Base-by-base conservation (phyloP, 2,888 invertebrate genomes). In the Pasiphila rectangulata region DNA sequence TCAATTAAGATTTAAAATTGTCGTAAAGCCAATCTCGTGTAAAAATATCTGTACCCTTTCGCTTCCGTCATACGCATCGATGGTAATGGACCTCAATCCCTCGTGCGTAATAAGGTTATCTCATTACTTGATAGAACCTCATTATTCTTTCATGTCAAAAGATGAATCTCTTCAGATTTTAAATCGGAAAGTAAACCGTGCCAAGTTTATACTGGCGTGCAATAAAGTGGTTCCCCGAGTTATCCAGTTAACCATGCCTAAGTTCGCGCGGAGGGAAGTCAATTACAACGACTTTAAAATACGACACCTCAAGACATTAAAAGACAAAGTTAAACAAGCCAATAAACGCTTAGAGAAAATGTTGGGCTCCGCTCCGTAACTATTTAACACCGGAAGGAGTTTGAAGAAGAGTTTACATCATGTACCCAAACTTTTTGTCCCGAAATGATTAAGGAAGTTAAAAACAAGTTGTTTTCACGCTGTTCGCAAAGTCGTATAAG, bases 1-100 rank as follows among this genome's bases (percentile, higher is more conserved):
- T 51, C 78, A 70, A 82, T 83, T 80, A 79, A 73, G 70, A 65
- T 65, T 76, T 73, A 67, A 70, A 63, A 72, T 78, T 74, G 41
- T 66, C 65, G 49, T 62, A 69, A 63, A 63, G 61, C 57, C 60
- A 66, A 60, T 59, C 63, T 59, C 61, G 61, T 69, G 57, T 51
- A 57, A 61, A 66, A 63, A 64, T 62, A 63, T 59, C 54, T 35
- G 54, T 59, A 56, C 46, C 58, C 48, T 56, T 57, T 57, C 29
- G 52, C 50, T 52, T 58, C 39, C 51, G 46, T 41, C 51, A 58
- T 49, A 59, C 59, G 55, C 56, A 51, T 60, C 61, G 51, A 62
- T 57, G 45, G 46, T 60, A 64, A 62, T 59, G 45, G 52, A 56
- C 56, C 42, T 25, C 29, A 37, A 44, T 57, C 51, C 49, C 54